These are phyloP conservation scores for Nematopogon swammerdamellus DNA, from an alignment of 2,888 invertebrate species.

Conservation along the genomic window DNA sequence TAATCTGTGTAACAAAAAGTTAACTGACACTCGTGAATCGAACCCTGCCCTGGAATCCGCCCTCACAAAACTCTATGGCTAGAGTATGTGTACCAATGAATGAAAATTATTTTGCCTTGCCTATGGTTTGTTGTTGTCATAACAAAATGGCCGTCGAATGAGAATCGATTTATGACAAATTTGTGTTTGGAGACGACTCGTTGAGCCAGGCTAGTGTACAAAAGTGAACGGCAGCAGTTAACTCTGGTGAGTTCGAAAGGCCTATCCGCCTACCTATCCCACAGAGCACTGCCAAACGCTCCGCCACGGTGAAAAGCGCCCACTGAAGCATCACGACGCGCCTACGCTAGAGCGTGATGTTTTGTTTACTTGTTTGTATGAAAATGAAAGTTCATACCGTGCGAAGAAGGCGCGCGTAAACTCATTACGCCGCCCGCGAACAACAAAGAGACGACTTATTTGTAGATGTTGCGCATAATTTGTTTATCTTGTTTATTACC, in stretches of 20 bases:
- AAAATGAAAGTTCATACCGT: neutral
- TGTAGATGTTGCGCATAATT: neutral
- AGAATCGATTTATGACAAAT: slow-evolving; percentile 10
- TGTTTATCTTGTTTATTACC: neutral
- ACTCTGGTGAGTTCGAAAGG: neutral
- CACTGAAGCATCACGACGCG: no score
- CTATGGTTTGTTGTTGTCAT: slow-evolving; percentile 11
- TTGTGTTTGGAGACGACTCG: neutral
- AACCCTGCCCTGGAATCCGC: no score
- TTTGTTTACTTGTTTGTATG: neutral
- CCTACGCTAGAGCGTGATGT: neutral
- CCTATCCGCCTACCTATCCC: neutral
- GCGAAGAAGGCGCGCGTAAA: neutral
- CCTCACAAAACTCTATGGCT: no score
- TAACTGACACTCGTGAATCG: no score
- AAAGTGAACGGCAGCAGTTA: neutral
- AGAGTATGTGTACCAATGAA: no score
- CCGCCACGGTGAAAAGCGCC: no score
- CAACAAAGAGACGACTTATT: neutral
- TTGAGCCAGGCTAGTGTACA: no score
- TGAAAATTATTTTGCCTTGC: neutral
- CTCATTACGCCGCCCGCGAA: neutral
- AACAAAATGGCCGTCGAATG: slow-evolving; percentile 14
- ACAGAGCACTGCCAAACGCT: neutral
- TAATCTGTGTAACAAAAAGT: no score